Base-by-base conservation (phyloP, 64 coral and sea anemone species). In the Platygyra sinensis region DNA sequence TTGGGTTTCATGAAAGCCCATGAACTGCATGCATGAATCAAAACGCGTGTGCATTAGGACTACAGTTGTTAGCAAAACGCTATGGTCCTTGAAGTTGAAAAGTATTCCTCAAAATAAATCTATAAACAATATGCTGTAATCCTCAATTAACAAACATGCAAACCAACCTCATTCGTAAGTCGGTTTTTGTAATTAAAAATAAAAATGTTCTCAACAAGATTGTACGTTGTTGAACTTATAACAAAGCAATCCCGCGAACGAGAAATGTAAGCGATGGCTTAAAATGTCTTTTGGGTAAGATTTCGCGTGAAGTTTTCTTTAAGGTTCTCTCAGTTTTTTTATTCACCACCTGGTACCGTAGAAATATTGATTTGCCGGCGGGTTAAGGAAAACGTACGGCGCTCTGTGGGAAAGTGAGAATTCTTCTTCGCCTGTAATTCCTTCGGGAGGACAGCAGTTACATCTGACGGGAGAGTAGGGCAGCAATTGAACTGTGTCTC, bases 291-390 rank as follows among this genome's bases (percentile, higher is more conserved):
- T 28, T 82, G 17, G 8, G 15, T 25, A 83, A 18, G 10, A 14
- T 24, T 65, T 62, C 6, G 7, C 15, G 0, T 7, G 5, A 33
- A 12, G 22, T 69, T 69, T n/a, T 61, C 28, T 28, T 36, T 32
- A 31, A 24, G 5, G 15, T 19, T 24, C 12, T 10, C 12, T 12
- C 18, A 31, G 19, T 19, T 13, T 20, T 14, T 36, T 85, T 36
- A 36, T 36, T 65, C 18, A 85, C 81, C 81, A 85, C 69, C 63
- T 71, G 20, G 19, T 24, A 12, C n/a, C 62, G 81, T 85, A 85
- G 38, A 71, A 51, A 11, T 50, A 71, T 51, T 69, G 62, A 85
- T 24, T 71, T 85, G 12, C 4, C 4, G 24, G 11, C 31, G 32
- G 81, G 38, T 85, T 71, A 49, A 67, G 9, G 5, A 71, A 52